Evolutionary conservation across 2,888 invertebrate species (phyloP).

Genomic region (Tipula helvola): DNA sequence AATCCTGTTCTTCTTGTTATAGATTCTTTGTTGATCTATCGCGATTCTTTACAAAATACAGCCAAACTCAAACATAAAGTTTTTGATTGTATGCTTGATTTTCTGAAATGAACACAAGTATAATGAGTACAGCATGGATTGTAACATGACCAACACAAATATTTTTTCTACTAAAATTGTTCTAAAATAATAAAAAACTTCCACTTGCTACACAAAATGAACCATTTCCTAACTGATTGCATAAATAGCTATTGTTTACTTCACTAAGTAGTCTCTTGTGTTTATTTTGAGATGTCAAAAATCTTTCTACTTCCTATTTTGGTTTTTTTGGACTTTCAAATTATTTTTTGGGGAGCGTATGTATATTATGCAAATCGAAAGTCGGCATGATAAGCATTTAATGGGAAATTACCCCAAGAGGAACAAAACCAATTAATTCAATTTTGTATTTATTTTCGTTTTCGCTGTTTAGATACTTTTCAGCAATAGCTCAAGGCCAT

Average conservation of each 20-base stretch:
- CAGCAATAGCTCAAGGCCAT: conserved; percentile 50
- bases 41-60: no score
- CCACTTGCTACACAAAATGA: no score
- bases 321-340: conserved; percentile 32
- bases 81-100: no score
- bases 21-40: no score
- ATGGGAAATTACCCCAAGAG: not conserved
- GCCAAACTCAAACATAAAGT: no score
- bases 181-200: no score
- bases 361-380: conserved; percentile 15
- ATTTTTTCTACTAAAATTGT: no score
- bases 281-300: conserved; percentile 24
- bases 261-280: not conserved
- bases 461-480: conserved; percentile 42
- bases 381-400: not conserved
- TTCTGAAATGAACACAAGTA: no score
- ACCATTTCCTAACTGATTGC: no score
- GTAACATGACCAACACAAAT: no score
- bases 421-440: not conserved
- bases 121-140: no score
- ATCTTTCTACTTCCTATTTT: conserved; percentile 32
- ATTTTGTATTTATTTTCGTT: not conserved
- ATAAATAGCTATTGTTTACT: not conserved
- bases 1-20: no score
- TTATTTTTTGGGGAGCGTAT: conserved; percentile 35